phyloP scores from a whole-genome alignment of 2,888 invertebrate genomes.

The Biston betularia region DNA sequence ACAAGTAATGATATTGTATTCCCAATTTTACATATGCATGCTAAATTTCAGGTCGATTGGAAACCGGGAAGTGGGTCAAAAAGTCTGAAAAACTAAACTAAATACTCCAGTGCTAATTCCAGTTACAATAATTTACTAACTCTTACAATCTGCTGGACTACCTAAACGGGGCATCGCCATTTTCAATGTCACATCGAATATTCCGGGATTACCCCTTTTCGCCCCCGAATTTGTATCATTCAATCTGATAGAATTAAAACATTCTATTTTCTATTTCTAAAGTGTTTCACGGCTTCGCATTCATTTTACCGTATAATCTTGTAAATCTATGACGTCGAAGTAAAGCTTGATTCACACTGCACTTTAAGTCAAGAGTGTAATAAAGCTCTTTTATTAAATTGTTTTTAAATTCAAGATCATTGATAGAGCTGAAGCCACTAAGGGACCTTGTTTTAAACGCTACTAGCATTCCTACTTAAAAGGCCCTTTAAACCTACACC shows the following conservation, averaged over 20 bases:
- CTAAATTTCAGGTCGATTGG: too few relatives aligned
- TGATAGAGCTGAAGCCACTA: too few relatives aligned
- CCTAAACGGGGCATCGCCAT: constrained; percentile 29
- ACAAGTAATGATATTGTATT: too few relatives aligned
- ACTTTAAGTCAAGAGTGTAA: background rate
- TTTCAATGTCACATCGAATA: constrained; percentile 29
- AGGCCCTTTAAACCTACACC: too few relatives aligned
- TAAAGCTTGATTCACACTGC: background rate
- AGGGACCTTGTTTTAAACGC: too few relatives aligned
- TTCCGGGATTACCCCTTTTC: constrained; percentile 24
- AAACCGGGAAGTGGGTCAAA: too few relatives aligned
- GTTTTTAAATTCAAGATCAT: too few relatives aligned
- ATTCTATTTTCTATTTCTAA: constrained; percentile 23
- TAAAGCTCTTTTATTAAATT: too few relatives aligned
- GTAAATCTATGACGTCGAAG: constrained; percentile 5
- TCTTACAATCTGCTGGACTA: background rate
- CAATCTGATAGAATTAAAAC: constrained; percentile 27
- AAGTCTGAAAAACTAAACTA: too few relatives aligned
- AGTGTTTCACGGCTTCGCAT: constrained; percentile 15
- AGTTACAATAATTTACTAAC: background rate
- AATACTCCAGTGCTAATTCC: background rate
- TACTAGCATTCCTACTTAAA: too few relatives aligned
- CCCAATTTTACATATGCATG: too few relatives aligned
- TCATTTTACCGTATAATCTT: constrained; percentile 12
- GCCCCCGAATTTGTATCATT: constrained; percentile 41